Evolutionary conservation across 2,888 invertebrate species (phyloP).

Genomic region (Eucera pruinosa): DNA sequence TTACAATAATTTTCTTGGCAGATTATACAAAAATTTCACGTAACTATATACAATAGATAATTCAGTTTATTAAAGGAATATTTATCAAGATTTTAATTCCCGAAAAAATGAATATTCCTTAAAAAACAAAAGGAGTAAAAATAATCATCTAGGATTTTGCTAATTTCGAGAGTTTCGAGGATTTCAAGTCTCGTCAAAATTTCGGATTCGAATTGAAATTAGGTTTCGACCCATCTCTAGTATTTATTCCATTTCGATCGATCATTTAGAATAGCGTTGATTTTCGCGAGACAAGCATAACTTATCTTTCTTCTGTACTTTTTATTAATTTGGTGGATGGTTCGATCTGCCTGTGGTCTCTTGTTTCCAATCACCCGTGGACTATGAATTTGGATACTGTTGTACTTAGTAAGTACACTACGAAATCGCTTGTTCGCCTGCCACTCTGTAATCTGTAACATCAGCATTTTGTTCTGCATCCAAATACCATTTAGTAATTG

Average conservation of each 20-base stretch:
- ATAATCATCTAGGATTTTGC: too few species aligned
- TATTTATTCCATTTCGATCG: neutral
- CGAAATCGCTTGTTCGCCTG: constrained; percentile 61
- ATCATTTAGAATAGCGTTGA: neutral
- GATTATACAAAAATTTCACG: too few species aligned
- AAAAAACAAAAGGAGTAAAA: too few species aligned
- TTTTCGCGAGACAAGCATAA: constrained; percentile 49
- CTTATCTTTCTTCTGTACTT: constrained; percentile 77
- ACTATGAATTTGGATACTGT: constrained; percentile 79
- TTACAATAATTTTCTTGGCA: too few species aligned
- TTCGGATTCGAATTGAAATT: too few species aligned
- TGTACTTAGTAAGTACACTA: constrained; percentile 81
- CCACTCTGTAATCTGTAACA: constrained; percentile 46
- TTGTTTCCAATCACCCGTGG: constrained; percentile 75
- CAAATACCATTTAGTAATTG: constrained; percentile 27
- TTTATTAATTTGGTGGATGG: constrained; percentile 82
- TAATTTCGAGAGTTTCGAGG: too few species aligned
- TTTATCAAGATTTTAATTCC: too few species aligned
- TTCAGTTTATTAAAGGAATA: too few species aligned
- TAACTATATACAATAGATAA: too few species aligned
- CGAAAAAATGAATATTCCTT: too few species aligned
- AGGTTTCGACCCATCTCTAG: too few species aligned
- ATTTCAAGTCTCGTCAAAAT: too few species aligned
- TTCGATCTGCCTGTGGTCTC: constrained; percentile 80
- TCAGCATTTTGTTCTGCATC: constrained; percentile 46